phyloP scores from a whole-genome alignment of 2,888 invertebrate species.

The Nudaria mundana region DNA sequence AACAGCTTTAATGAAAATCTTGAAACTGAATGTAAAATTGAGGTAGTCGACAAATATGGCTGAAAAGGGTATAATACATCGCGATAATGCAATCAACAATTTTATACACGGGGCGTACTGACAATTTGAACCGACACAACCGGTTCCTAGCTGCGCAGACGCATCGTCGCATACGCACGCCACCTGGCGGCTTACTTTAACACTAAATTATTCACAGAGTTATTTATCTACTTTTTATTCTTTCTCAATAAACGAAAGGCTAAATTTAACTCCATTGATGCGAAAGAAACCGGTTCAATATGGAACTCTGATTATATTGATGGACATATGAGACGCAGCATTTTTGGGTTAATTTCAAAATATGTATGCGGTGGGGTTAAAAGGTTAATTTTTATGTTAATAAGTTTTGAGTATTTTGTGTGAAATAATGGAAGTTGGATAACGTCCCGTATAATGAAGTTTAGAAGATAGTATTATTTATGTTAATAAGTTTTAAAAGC shows the following conservation, averaged over 20 bases:
- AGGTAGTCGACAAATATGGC: no score
- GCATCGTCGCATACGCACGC: slow-evolving; percentile 28
- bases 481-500: no score
- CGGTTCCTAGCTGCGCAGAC: slow-evolving; percentile 34
- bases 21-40: no score
- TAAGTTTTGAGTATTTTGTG: background rate
- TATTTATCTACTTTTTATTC: slow-evolving; percentile 39
- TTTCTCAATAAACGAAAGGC: slow-evolving; percentile 44
- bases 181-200: slow-evolving; percentile 39
- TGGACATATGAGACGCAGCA: slow-evolving; percentile 6
- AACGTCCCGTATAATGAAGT: no score
- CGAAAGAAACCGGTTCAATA: slow-evolving; percentile 33
- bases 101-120: slow-evolving; percentile 20
- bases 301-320: slow-evolving; percentile 9
- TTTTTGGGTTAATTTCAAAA: slow-evolving; percentile 5
- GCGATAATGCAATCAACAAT: no score
- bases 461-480: no score
- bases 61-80: no score
- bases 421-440: background rate
- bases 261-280: slow-evolving; percentile 59
- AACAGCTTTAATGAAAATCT: no score
- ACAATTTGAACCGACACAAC: slow-evolving; percentile 32
- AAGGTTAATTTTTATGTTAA: slow-evolving; percentile 17
- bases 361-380: slow-evolving; percentile 8
- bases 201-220: slow-evolving; percentile 37